Conservation (phyloP, 2,797 vertebrate genomes). For the Cyprinodon diabolis region DNA sequence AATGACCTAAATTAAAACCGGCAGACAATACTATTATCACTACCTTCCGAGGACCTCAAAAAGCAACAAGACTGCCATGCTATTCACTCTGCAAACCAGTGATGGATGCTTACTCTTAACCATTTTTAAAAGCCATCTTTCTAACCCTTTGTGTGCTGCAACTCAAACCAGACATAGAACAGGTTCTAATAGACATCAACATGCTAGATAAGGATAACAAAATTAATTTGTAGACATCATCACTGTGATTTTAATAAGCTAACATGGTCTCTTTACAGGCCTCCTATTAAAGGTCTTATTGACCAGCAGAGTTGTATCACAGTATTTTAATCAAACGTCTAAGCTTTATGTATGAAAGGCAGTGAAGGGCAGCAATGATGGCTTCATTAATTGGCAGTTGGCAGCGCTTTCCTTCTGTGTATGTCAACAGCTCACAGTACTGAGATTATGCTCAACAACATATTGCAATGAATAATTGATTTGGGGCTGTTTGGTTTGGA, state of each 20-base stretch:
- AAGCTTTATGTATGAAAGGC: conserved; percentile 18
- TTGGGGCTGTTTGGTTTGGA: conserved; percentile 30
- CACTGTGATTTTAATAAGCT: conserved; percentile 18
- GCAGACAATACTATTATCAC: background rate
- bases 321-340: conserved; percentile 7
- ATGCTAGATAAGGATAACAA: background rate
- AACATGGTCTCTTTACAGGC: conserved; percentile 6
- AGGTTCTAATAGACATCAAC: background rate
- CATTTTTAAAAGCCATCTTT: background rate
- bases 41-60: background rate
- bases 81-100: too few species aligned
- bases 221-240: conserved; percentile 20
- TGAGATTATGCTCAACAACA: conserved; percentile 64
- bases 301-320: conserved; percentile 24
- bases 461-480: conserved; percentile 70
- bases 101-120: too few species aligned
- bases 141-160: background rate
- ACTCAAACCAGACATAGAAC: background rate
- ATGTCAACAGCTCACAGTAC: conserved; percentile 37
- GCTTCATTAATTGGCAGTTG: conserved; percentile 17
- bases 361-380: conserved; percentile 5
- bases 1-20: background rate
- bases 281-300: conserved; percentile 15
- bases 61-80: background rate
- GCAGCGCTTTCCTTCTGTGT: conserved; percentile 17